phyloP scores from a whole-genome alignment of 2,113 vertebrate genomes.

The Esox niger region DNA sequence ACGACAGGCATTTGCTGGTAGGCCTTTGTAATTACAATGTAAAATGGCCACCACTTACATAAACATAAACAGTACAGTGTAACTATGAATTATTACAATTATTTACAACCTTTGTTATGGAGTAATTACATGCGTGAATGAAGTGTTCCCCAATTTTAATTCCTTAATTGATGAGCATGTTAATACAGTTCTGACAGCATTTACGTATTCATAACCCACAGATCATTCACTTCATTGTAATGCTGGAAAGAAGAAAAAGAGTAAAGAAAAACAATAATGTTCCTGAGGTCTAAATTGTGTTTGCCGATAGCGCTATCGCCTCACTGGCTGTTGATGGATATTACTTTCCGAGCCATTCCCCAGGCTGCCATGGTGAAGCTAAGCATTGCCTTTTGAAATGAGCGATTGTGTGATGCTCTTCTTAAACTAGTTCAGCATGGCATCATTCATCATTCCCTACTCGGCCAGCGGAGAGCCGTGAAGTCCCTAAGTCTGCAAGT shows the following conservation, averaged over 20 bases:
- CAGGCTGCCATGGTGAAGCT: constrained; percentile 52
- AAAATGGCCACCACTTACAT: too few species aligned
- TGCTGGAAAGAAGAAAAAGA: constrained; percentile 38
- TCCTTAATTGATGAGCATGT: constrained; percentile 48
- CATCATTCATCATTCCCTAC: constrained; percentile 63
- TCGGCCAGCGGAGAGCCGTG: constrained; percentile 45
- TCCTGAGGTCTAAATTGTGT: constrained; percentile 67
- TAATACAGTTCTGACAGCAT: constrained; percentile 52
- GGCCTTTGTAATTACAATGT: too few species aligned
- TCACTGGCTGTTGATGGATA: constrained; percentile 72
- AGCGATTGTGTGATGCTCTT: constrained; percentile 63
- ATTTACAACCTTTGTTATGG: too few species aligned
- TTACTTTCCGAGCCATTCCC: constrained; percentile 62
- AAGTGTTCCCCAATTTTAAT: constrained; percentile 59
- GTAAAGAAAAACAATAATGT: constrained; percentile 65
- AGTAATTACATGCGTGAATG: too few species aligned
- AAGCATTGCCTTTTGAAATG: constrained; percentile 64
- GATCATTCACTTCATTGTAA: constrained; percentile 53
- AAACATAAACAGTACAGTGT: too few species aligned
- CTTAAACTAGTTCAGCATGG: constrained; percentile 69
- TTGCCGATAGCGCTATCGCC: constrained; percentile 67
- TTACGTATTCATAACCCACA: constrained; percentile 61
- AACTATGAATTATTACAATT: too few species aligned
- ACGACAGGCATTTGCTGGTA: too few species aligned
- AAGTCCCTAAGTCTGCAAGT: constrained; percentile 51